Conservation (phyloP, 2,888 invertebrate species). For the Ichneumoninae sp. region DNA sequence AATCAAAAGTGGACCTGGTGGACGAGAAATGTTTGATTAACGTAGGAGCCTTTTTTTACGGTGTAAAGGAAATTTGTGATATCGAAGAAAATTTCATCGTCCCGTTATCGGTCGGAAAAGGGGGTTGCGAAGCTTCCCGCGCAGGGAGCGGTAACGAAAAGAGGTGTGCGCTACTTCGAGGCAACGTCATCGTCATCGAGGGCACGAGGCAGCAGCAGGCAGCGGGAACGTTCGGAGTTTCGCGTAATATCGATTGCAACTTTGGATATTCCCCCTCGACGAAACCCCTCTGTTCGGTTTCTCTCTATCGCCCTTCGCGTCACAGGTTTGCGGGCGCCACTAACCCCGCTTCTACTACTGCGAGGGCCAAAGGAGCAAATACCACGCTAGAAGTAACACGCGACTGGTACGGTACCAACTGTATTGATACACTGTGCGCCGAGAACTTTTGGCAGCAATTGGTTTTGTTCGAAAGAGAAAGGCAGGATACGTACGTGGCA, state of each 20-base stretch:
- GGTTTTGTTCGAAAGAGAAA: conserved; percentile 69
- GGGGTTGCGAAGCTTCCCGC: no score
- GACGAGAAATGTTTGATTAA: no score
- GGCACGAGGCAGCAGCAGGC: conserved; percentile 26
- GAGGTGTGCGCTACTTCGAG: background rate
- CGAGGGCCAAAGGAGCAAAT: conserved; percentile 73
- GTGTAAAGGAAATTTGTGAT: no score
- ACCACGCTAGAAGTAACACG: conserved; percentile 80
- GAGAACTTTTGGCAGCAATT: conserved; percentile 77
- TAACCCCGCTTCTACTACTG: conserved; percentile 50
- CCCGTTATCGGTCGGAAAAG: no score
- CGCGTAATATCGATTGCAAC: conserved; percentile 67
- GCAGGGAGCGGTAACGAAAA: background rate
- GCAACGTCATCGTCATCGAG: conserved; percentile 62
- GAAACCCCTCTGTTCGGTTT: conserved; percentile 60
- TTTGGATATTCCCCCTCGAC: conserved; percentile 60
- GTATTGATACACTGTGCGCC: conserved; percentile 75
- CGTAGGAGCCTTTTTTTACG: no score
- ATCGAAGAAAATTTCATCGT: no score
- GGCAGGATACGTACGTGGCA: conserved; percentile 18
- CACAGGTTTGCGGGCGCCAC: conserved; percentile 48
- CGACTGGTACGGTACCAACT: conserved; percentile 83
- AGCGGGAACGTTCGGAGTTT: conserved; percentile 51
- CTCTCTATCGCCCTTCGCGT: conserved; percentile 59
- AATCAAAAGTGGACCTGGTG: no score